Percentiles rank a stretch among this genome's conserved stretches.
Conservation (phyloP, 2,113 vertebrate genomes). For the cat (Felis catus) region DNA sequence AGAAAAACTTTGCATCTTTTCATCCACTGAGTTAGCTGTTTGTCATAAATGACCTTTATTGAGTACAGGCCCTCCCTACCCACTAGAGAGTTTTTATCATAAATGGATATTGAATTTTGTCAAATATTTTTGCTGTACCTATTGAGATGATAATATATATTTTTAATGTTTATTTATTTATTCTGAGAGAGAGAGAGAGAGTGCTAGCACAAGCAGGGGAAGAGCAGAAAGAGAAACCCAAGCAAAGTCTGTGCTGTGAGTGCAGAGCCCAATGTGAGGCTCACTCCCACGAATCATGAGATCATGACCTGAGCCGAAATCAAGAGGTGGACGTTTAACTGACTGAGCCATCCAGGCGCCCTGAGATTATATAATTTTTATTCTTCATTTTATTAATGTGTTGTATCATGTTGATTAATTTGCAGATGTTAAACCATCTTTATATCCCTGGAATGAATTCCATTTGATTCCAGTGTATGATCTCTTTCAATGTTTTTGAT, state of each 20-base stretch:
- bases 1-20: not conserved
- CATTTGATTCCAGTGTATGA: not conserved
- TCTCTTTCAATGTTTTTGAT: not conserved
- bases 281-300: too few relatives aligned
- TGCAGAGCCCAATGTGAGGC: too few relatives aligned
- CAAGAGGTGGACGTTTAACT: too few relatives aligned
- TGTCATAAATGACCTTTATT: not conserved
- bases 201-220: too few relatives aligned
- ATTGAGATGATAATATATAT: not conserved
- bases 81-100: not conserved
- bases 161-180: not conserved
- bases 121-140: not conserved
- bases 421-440: not conserved
- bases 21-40: not conserved
- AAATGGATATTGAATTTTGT: not conserved
- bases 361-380: not conserved
- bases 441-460: not conserved
- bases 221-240: too few relatives aligned
- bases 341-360: too few relatives aligned
- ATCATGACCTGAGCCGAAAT: too few relatives aligned
- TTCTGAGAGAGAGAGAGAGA: too few relatives aligned
- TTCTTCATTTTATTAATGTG: not conserved
- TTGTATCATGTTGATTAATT: not conserved
- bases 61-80: not conserved
- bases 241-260: too few relatives aligned